Conservation (phyloP, 1,140 invertebrate genomes). For the Drosophila tristis region DNA sequence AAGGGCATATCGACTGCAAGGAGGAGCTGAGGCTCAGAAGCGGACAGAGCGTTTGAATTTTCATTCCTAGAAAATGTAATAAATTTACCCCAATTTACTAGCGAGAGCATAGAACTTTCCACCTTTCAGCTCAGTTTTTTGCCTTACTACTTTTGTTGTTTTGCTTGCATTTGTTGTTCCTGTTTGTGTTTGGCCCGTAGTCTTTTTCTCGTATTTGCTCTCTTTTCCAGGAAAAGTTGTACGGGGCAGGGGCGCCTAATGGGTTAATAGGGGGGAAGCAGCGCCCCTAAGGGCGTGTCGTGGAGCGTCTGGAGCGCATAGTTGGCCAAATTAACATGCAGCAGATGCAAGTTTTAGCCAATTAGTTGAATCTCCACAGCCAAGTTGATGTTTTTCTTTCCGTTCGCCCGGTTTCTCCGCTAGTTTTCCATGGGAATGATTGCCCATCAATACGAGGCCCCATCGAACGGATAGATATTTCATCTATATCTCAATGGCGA, state of each 20-base stretch:
- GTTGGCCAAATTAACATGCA: slow-evolving; percentile 77
- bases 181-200: slow-evolving; percentile 44
- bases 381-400: slow-evolving; percentile 48
- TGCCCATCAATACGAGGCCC: slow-evolving; percentile 29
- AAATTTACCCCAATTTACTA: too few species aligned
- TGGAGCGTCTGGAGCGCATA: slow-evolving; percentile 20
- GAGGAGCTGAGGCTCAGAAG: too few species aligned
- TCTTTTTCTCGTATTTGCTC: slow-evolving; percentile 59
- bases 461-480: slow-evolving; percentile 11
- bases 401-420: not conserved
- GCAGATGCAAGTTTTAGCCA: slow-evolving; percentile 75
- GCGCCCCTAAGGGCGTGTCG: not conserved
- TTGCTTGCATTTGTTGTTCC: slow-evolving; percentile 28
- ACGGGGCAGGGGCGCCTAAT: not conserved
- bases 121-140: not conserved
- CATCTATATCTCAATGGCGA: slow-evolving; percentile 51
- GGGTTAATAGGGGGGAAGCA: too few species aligned
- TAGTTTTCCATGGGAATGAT: slow-evolving; percentile 49
- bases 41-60: too few species aligned
- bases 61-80: too few species aligned
- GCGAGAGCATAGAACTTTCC: not conserved
- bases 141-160: not conserved
- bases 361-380: slow-evolving; percentile 63
- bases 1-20: not conserved
- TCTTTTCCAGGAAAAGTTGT: slow-evolving; percentile 59